These are phyloP conservation scores for Ceraclea dissimilis DNA, from an alignment of 2,888 invertebrate species.

Conservation along the genomic window DNA sequence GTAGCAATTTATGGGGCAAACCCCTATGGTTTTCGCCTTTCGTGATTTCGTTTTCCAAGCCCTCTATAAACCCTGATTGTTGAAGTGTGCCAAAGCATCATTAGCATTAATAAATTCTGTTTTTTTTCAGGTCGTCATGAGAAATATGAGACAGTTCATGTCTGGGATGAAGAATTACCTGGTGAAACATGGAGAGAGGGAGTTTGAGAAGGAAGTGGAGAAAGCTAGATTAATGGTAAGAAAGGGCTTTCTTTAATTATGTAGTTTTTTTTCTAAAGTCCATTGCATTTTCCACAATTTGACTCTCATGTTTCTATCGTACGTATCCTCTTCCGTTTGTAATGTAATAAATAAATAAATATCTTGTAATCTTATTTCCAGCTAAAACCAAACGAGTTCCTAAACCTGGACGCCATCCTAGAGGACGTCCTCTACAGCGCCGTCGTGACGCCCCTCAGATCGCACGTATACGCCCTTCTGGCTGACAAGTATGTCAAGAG, in stretches of 20 bases:
- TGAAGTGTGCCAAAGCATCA: no score
- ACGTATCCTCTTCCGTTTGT: no score
- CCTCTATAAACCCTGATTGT: no score
- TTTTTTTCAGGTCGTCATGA: slow-evolving; percentile 60
- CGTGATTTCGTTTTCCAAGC: no score
- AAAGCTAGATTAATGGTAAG: slow-evolving; percentile 70
- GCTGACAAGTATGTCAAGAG: slow-evolving; percentile 79
- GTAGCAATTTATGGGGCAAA: no score
- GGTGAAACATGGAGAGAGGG: slow-evolving; percentile 90
- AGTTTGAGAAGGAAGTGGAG: slow-evolving; percentile 86
- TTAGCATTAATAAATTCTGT: no score
- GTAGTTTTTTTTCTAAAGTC: not conserved
- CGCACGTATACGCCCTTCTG: slow-evolving; percentile 75
- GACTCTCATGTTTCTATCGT: no score
- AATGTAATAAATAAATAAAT: no score
- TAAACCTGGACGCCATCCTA: slow-evolving; percentile 91
- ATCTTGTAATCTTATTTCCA: slow-evolving; percentile 39
- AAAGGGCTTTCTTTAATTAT: not conserved
- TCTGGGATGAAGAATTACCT: slow-evolving; percentile 98
- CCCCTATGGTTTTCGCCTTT: no score
- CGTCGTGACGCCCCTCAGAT: slow-evolving; percentile 78
- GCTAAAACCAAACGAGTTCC: slow-evolving; percentile 82
- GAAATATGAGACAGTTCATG: slow-evolving; percentile 94
- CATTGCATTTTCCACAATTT: no score
- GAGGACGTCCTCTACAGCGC: slow-evolving; percentile 91